Base-by-base conservation (phyloP, 2,113 vertebrate genomes). In the Heloderma charlesbogerti region DNA sequence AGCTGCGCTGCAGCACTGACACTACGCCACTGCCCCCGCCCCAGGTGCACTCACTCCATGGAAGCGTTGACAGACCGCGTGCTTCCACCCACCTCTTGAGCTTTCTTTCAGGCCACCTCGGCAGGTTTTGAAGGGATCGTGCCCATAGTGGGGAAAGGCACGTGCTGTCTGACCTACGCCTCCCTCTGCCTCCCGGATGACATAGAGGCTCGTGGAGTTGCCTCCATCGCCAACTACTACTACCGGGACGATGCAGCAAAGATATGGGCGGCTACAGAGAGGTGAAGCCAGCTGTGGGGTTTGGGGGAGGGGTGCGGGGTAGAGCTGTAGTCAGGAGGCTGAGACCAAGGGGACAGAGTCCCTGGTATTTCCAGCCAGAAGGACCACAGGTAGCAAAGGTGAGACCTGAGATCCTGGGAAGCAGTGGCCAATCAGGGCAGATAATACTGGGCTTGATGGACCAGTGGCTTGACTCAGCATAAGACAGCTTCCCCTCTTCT, bases 181-280 rank as follows among this genome's bases (percentile, higher is more conserved):
- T 96, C 96, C 45, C 93, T 96, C 91, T 97, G 96, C 90, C 66
- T 96, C 15, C 90, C 95, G 27, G 96, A 96, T 0, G 92, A 96
- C 92, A 94, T 96, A 3, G 57, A 84, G 60, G 94, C 93, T 16
- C 95, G 97, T 1, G 95, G 87, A 2, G 69, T 96, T 77, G 72
- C 90, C 3, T 54, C 88, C 1, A 16, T 97, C 5, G 95, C 96
- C 6, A 97, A 97, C 92, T 97, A 92, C 92, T 95, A 92, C 94
- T 97, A 97, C 95, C 96, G 96, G 57, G 97, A 97, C n/a, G 97
- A 97, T 63, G 96, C 95, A 12, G 93, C 96, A 90, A 92, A 22
- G n/a, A 83, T 97, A 5, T 98, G 97, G 98, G 40, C 89, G 1
- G 96, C 97, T 87, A 95, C 97, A 60, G 84, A 96, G 86, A 91